Conservation (phyloP, 1,140 invertebrate species). For the Zaprionus inermis region DNA sequence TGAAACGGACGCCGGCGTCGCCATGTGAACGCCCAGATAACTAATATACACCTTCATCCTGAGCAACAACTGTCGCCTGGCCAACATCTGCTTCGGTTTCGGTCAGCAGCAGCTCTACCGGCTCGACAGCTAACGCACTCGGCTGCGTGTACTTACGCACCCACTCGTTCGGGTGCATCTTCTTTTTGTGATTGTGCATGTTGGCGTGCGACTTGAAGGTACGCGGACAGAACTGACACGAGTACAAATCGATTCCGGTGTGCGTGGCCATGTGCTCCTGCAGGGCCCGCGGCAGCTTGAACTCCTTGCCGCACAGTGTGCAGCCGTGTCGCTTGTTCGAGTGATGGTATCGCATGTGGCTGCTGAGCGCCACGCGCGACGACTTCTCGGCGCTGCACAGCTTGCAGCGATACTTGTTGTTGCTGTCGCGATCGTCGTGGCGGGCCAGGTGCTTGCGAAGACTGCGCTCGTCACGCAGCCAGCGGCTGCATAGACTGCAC, state of each 20-base stretch:
- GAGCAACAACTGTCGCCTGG: no score
- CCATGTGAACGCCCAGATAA: no score
- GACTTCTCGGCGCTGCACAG: constrained; percentile 72
- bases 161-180: constrained; percentile 79
- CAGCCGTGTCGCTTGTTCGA: constrained; percentile 69
- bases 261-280: constrained; percentile 82
- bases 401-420: constrained; percentile 66
- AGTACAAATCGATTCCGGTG: constrained; percentile 74
- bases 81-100: not conserved
- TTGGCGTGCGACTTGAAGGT: constrained; percentile 81
- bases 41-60: no score
- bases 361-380: constrained; percentile 69
- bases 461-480: constrained; percentile 75
- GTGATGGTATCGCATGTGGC: constrained; percentile 79
- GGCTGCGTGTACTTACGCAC: constrained; percentile 70
- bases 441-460: constrained; percentile 70
- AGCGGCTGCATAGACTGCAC: constrained; percentile 69
- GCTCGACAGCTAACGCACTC: not conserved
- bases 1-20: constrained; percentile 24
- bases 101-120: not conserved
- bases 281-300: constrained; percentile 57
- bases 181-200: constrained; percentile 82
- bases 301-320: constrained; percentile 75
- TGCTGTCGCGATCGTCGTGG: constrained; percentile 64
- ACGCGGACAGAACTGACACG: constrained; percentile 70